Conservation (phyloP, 2,797 vertebrate species). For the Acanthurus tractus region DNA sequence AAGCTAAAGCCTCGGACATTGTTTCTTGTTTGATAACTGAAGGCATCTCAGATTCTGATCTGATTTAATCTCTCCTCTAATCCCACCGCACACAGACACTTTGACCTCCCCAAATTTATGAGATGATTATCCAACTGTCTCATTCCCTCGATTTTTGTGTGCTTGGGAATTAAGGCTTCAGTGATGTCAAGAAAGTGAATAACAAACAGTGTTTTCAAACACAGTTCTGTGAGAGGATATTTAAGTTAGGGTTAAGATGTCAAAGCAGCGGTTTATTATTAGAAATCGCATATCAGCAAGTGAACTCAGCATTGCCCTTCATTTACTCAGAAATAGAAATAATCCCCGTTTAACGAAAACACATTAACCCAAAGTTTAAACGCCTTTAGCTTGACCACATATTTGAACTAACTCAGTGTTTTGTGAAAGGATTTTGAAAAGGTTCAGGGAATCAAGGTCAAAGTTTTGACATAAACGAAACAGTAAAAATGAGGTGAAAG, state of each 20-base stretch:
- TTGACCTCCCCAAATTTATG: slow-evolving; percentile 32
- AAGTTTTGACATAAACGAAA: background rate
- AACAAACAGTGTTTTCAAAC: slow-evolving; percentile 8
- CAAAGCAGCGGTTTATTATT: background rate
- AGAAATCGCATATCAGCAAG: background rate
- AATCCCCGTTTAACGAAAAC: background rate
- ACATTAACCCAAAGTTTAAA: background rate
- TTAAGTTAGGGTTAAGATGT: background rate
- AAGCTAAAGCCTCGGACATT: background rate
- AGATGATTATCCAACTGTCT: slow-evolving; percentile 27
- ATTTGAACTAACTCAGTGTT: background rate
- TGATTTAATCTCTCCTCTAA: slow-evolving; percentile 61
- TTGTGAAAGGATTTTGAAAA: background rate
- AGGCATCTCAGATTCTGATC: slow-evolving; percentile 37
- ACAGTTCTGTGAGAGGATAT: background rate
- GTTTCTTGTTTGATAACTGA: slow-evolving; percentile 28
- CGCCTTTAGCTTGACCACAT: background rate
- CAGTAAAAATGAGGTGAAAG: background rate
- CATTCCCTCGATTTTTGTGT: slow-evolving; percentile 23
- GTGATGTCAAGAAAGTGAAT: slow-evolving; percentile 28
- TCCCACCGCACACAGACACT: slow-evolving; percentile 37
- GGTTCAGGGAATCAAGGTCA: background rate
- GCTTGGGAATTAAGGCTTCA: slow-evolving; percentile 17
- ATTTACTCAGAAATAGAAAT: background rate
- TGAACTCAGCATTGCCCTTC: background rate